Evolutionary conservation across 2,888 invertebrate species (phyloP).

Genomic region (Synergus gifuensis): DNA sequence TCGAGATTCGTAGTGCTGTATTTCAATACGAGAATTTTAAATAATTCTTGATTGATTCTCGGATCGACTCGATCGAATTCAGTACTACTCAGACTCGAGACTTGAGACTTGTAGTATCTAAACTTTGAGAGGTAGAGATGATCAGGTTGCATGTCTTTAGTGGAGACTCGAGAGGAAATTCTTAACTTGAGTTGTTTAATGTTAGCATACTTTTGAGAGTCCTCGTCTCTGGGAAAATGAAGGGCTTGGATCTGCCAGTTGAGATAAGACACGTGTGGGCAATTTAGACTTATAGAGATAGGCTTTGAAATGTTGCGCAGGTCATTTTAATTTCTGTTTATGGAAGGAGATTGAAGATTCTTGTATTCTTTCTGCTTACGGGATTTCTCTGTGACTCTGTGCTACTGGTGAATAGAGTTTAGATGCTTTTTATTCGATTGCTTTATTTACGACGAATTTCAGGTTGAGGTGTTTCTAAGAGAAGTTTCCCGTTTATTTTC

Average conservation of each 20-base stretch:
- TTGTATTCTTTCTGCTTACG: not conserved
- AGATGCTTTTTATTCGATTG: not conserved
- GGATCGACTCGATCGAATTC: no score
- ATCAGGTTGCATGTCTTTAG: not conserved
- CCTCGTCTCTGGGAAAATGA: conserved; percentile 28
- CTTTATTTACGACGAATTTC: not conserved
- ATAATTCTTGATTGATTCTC: no score
- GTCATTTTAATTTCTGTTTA: conserved; percentile 33
- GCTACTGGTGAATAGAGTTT: not conserved
- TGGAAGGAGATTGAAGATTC: conserved; percentile 1
- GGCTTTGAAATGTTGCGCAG: conserved; percentile 36
- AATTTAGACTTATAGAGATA: conserved; percentile 29
- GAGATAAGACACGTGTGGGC: conserved; percentile 39
- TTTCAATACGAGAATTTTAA: no score
- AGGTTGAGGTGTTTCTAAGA: no score
- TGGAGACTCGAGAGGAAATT: not conserved
- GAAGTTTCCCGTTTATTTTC: no score
- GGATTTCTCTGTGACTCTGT: not conserved
- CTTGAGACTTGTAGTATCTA: not conserved
- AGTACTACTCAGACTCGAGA: no score
- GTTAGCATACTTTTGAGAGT: conserved; percentile 26
- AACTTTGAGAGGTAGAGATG: conserved; percentile 2
- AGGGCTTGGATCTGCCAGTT: conserved; percentile 24
- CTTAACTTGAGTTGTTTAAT: conserved; percentile 10
- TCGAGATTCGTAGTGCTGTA: no score